A percentile compares a stretch with the other conserved stretches of the same genome.
Conservation (phyloP, 2,113 vertebrate genomes). For the Macroglossus sobrinus region DNA sequence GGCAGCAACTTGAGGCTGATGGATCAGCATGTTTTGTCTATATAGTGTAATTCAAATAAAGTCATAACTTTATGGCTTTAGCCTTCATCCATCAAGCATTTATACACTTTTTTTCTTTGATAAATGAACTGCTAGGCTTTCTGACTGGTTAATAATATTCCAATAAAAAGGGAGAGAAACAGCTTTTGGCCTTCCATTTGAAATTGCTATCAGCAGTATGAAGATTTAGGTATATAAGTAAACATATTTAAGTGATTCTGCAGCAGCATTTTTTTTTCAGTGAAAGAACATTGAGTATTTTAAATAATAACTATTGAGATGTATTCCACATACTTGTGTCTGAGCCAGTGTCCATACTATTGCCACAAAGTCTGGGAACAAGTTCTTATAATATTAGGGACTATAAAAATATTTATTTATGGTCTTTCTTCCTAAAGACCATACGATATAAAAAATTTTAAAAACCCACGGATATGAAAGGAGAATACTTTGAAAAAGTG, state of each 20-base stretch:
- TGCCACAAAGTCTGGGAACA: constrained; percentile 48
- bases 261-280: constrained; percentile 9
- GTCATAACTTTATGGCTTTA: constrained; percentile 57
- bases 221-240: constrained; percentile 31
- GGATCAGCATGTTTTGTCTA: constrained; percentile 52
- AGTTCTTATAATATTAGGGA: constrained; percentile 41
- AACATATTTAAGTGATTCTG: constrained; percentile 61
- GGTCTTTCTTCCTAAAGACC: constrained; percentile 21
- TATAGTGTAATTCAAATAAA: constrained; percentile 72
- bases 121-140: constrained; percentile 66
- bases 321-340: constrained; percentile 36
- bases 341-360: constrained; percentile 26
- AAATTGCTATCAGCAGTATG: constrained; percentile 43
- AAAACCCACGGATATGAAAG: background rate
- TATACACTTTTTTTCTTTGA: constrained; percentile 59
- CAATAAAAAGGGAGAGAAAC: constrained; percentile 46
- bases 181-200: constrained; percentile 48
- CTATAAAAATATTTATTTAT: constrained; percentile 28
- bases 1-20: constrained; percentile 49
- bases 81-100: constrained; percentile 59
- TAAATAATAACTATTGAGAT: constrained; percentile 57
- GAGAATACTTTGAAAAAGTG: constrained; percentile 7
- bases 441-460: constrained; percentile 3
- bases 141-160: constrained; percentile 55
- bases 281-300: constrained; percentile 48